Conservation (phyloP, 2,797 vertebrate genomes). For the Mormyrops attenuatus region DNA sequence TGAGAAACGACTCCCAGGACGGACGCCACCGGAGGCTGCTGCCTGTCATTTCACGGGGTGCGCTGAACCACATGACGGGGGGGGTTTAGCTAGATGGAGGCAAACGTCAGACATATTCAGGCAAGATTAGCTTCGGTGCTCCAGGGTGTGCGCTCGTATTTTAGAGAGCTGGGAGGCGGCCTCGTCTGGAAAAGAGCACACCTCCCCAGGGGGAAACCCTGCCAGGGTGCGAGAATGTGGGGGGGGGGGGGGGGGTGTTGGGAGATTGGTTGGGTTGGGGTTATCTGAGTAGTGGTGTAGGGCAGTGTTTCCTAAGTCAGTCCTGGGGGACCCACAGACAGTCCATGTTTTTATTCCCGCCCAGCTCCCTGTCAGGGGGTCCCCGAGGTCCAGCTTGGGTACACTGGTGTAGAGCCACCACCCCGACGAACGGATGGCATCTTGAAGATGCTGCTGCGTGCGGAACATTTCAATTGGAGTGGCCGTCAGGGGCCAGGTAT, state of each 20-base stretch:
- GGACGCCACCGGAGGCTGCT: not conserved
- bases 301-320: not conserved
- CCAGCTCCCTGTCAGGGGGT: not conserved
- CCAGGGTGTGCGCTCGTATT: not conserved
- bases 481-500: not conserved
- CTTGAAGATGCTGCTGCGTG: not conserved
- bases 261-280: not conserved
- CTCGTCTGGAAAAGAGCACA: not conserved
- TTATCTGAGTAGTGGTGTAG: not conserved
- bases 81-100: not conserved
- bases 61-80: not conserved
- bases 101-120: not conserved
- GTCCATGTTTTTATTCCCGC: not conserved
- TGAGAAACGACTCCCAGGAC: not conserved
- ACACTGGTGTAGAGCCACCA: not conserved
- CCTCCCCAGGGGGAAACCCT: not conserved
- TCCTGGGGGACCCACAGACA: not conserved
- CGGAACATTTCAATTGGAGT: not conserved
- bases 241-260: not conserved
- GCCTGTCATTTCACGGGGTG: not conserved
- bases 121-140: not conserved
- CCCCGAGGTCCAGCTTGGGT: not conserved
- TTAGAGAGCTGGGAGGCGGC: not conserved
- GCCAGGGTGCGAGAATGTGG: not conserved
- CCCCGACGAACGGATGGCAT: not conserved